A percentile compares a stretch with the other conserved stretches of the same genome.
phyloP scores from a whole-genome alignment of 2,113 vertebrate genomes.

The Butorides virescens region DNA sequence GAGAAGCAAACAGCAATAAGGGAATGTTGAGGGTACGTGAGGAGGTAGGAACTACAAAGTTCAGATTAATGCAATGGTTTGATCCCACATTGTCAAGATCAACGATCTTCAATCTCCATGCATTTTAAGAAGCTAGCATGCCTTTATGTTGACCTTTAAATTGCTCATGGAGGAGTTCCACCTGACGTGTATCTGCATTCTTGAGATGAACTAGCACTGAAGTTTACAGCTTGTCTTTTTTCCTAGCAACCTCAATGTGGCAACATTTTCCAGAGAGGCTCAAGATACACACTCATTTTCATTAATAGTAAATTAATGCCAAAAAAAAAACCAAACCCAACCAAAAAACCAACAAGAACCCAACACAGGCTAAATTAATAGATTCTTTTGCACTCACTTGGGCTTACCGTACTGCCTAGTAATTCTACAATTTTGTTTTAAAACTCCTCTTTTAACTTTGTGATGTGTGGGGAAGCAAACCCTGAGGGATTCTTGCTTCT shows the following conservation, averaged over 20 bases:
- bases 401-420: neutral
- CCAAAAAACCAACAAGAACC: neutral
- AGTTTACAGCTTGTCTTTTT: neutral
- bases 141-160: neutral
- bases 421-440: neutral
- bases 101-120: neutral
- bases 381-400: neutral
- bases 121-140: neutral
- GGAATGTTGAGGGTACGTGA: neutral
- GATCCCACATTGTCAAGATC: neutral
- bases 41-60: neutral
- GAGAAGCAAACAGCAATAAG: neutral
- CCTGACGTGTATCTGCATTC: neutral
- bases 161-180: neutral
- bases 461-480: neutral
- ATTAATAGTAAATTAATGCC: neutral
- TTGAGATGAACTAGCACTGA: neutral
- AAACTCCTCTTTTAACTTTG: neutral
- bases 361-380: neutral
- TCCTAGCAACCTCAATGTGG: neutral
- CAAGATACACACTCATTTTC: neutral
- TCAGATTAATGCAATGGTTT: neutral
- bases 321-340: no score
- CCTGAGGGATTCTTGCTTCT: neutral
- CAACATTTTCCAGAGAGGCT: neutral